phyloP scores from a whole-genome alignment of 2,113 vertebrate species.

The Channa argus region DNA sequence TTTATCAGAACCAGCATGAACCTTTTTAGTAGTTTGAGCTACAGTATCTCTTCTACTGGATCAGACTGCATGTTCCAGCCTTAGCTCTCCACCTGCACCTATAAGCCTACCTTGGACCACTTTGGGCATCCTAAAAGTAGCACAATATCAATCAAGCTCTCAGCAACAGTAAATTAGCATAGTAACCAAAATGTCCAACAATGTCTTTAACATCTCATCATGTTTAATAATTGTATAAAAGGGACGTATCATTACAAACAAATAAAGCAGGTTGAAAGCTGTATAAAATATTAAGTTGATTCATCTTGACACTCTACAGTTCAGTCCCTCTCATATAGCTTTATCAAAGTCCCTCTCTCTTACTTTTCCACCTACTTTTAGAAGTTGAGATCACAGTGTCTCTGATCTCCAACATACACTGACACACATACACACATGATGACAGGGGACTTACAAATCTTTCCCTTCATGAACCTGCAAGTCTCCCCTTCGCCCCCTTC shows the following conservation, averaged over 20 bases:
- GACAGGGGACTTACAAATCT: conserved; percentile 36
- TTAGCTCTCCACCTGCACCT: too few relatives aligned
- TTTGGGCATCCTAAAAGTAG: too few relatives aligned
- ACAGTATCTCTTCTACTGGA: too few relatives aligned
- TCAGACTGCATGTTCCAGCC: too few relatives aligned
- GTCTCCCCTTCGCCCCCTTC: conserved; percentile 16
- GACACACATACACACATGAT: conserved; percentile 26
- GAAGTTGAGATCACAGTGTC: conserved; percentile 47
- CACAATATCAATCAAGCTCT: too few relatives aligned
- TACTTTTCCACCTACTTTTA: conserved; percentile 42
- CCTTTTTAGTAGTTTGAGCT: too few relatives aligned
- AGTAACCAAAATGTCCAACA: neutral
- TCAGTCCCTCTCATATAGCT: neutral
- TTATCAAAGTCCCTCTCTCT: conserved; percentile 26
- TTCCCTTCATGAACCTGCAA: conserved; percentile 28
- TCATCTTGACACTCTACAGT: conserved; percentile 5
- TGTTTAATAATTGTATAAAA: neutral
- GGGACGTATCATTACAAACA: neutral
- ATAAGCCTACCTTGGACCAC: too few relatives aligned
- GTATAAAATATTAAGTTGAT: neutral
- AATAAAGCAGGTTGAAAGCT: conserved; percentile 1
- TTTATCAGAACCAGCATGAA: too few relatives aligned
- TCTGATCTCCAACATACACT: conserved; percentile 28
- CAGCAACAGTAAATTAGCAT: neutral
- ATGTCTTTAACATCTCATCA: neutral